These are phyloP conservation scores for Eurystomus gularis DNA, from an alignment of 2,113 vertebrate species.

Conservation along the genomic window DNA sequence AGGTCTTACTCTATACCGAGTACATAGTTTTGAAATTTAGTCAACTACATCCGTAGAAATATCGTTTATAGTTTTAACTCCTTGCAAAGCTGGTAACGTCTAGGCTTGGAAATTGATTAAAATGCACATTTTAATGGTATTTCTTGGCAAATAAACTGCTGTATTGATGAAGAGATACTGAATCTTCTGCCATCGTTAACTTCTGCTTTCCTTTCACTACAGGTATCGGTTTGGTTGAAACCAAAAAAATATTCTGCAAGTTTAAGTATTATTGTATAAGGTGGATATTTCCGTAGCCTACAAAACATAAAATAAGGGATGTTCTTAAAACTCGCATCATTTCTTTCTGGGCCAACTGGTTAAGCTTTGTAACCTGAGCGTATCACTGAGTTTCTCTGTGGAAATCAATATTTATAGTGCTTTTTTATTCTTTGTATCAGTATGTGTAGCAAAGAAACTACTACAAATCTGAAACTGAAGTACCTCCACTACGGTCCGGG, in stretches of 20 bases:
- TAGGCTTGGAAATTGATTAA: background rate
- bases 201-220: background rate
- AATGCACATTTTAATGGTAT: background rate
- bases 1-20: background rate
- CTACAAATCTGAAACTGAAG: slow-evolving; percentile 49
- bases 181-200: background rate
- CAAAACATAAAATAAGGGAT: background rate
- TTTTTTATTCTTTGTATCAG: slow-evolving; percentile 38
- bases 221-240: background rate
- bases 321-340: background rate
- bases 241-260: background rate
- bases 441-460: slow-evolving; percentile 54
- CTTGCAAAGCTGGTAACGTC: background rate
- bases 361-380: background rate
- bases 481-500: slow-evolving; percentile 57
- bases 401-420: slow-evolving; percentile 40
- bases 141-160: background rate
- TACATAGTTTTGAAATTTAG: background rate
- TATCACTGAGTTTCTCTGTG: slow-evolving; percentile 23
- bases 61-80: background rate
- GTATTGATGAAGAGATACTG: background rate
- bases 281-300: background rate
- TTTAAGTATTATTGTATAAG: background rate
- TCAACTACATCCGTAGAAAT: background rate
- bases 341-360: background rate